Base-by-base conservation (phyloP, 2,888 invertebrate genomes). In the Nasonovia ribisnigri region DNA sequence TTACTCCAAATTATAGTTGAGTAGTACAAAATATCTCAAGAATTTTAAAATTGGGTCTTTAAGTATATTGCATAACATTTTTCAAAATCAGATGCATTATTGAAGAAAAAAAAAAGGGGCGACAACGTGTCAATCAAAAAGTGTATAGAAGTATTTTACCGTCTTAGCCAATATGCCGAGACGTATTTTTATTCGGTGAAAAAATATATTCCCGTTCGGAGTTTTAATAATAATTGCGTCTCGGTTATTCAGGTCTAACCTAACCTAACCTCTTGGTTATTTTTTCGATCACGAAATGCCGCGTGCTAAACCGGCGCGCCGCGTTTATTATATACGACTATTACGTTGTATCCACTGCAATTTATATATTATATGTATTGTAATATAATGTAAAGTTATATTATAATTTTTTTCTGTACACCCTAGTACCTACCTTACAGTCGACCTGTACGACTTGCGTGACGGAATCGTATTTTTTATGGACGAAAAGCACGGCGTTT, bases 251-350 rank as follows among this genome's bases (percentile, higher is more conserved):
- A n/a, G n/a, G n/a, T n/a, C n/a, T n/a, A n/a, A n/a, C n/a, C n/a
- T n/a, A n/a, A n/a, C n/a, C n/a, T n/a, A n/a, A n/a, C n/a, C 43
- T 43, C 11, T 46, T 46, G 46, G 46, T 46, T 46, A 46, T 88
- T 88, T 43, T 54, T 88, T 92, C 16, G 51, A 88, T 88, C 92
- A 92, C 92, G 92, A 77, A 88, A 88, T 92, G 92, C 92, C 92
- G 92, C 36, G 91, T 84, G 92, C n/a, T n/a, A 48, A 48, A 87
- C 87, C 20, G 43, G 20, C 36, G 87, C 43, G 54, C 26, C 20
- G 87, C n/a, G 51, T 88, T 86, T 92, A 67, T 67, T 60, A 29
- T 60, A 29, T 60, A 87, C 36, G 29, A 46, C 29, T 87, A 86
- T 54, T 46, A 20, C 77, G 20, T 36, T 36, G 6, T 36, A 54